A percentile compares a stretch with the other conserved stretches of the same genome.
These are phyloP conservation scores for Nothobranchius kuhntae DNA, from an alignment of 2,113 vertebrate species.

Conservation along the genomic window DNA sequence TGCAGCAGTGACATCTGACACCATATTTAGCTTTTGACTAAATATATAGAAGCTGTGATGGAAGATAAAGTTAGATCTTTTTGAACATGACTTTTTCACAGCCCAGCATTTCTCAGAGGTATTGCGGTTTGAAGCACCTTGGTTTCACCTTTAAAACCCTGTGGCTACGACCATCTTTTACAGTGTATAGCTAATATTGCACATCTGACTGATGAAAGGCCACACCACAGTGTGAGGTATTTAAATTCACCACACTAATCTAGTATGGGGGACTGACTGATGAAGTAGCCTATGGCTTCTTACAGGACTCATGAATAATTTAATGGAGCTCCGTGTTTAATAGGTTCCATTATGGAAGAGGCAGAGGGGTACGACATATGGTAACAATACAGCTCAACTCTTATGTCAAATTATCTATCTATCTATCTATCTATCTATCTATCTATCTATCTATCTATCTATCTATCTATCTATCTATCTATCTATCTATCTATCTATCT, in stretches of 20 bases:
- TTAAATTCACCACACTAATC: slow-evolving; percentile 64
- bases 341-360: slow-evolving; percentile 41
- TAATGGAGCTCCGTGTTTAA: slow-evolving; percentile 58
- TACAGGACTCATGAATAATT: slow-evolving; percentile 71
- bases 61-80: background rate
- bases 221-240: slow-evolving; percentile 48
- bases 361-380: slow-evolving; percentile 11
- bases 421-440: slow-evolving; percentile 1
- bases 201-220: slow-evolving; percentile 46
- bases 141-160: slow-evolving; percentile 12
- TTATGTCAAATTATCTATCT: background rate
- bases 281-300: slow-evolving; percentile 71
- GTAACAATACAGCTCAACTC: background rate
- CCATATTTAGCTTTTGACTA: background rate
- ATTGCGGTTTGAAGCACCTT: slow-evolving; percentile 7
- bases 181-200: slow-evolving; percentile 20
- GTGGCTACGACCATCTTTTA: slow-evolving; percentile 13
- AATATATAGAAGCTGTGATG: background rate
- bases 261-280: slow-evolving; percentile 63
- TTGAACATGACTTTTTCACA: background rate
- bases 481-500: no score
- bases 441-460: background rate
- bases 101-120: background rate
- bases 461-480: background rate
- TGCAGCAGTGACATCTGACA: background rate